Evolutionary conservation across 2,797 vertebrate species (phyloP), one percentile per base, ranked within the genome.

Genomic region (Urosaurus nigricauda): DNA sequence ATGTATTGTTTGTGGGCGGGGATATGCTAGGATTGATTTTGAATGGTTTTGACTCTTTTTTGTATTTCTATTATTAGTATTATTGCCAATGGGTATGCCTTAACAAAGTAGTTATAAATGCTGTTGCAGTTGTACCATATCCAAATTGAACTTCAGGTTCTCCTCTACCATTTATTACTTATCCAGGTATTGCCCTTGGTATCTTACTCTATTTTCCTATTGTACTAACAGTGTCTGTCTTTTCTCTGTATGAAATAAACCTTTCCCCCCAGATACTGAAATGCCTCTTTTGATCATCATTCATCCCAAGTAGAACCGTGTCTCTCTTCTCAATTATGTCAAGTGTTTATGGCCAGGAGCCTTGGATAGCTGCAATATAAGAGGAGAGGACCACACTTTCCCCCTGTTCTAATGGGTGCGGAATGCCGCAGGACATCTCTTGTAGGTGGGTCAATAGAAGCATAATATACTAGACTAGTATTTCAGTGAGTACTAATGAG

Each of bases 211-310:
- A 75, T 81, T 89, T 89, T 86, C 84, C 84, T 89, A 58, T 82
- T 60, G 73, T 89, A 82, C 71, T 86, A 83, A 83, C 29, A 82
- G 71, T 89, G 60, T 86, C 70, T 82, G 79, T 89, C 71, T 79
- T 85, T 89, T 80, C 78, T 85, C 78, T 82, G 71, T 86, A 82
- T 89, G 79, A 86, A 89, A 89, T 89, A 89, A 89, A 89, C 29
- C 77, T 60, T 40, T 81, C 68, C 77, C n/a, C 56, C 47, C 32
- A 32, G 58, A 17, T 89, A 75, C 58, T 26, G 11, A 53, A 74
- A 82, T 86, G 70, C 35, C 43, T 89, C 68, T 68, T 68, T 87
- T 79, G 21, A 1, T 19, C 19, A 7, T 51, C 26, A 12, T 51
- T 24, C 12, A 74, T 85, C 56, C 29, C 63, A 68, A 58, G 16